Evolutionary conservation across 1,140 invertebrate genomes (phyloP), one percentile per base, ranked within the genome.

Genomic region (Phenacoccus solenopsis): DNA sequence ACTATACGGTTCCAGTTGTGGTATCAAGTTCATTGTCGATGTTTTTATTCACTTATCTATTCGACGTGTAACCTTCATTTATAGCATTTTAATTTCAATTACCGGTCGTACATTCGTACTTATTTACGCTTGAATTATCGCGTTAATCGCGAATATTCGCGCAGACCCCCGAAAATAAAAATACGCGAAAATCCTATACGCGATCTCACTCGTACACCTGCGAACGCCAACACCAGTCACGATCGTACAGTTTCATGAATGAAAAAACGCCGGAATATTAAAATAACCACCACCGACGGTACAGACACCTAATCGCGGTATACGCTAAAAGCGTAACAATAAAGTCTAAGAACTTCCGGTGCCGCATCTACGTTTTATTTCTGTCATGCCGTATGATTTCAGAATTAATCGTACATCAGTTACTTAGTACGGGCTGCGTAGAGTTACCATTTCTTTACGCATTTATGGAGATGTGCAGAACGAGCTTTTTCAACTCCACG

Each of bases 251-350:
- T 49, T 49, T 49, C 38, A 49, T 49, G 13, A 10, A 49, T 49
- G 38, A 5, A 49, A 49, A 10, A n/a, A 49, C 38, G 3, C 5
- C 38, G 38, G 38, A 49, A 49, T 49, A 49, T 49, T 32, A 49
- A 49, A 49, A 49, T 49, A 49, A 16, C 38, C 20, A 49, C n/a
- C n/a, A n/a, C 13, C 30, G 30, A 7, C 30, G 30, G 30, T 7
- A n/a, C n/a, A 32, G 20, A n/a, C 16, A 49, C 38, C 38, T 49
- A 49, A 16, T 16, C 38, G 30, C 30, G 38, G 38, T 49, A n/a
- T n/a, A n/a, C n/a, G 38, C 38, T 49, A 49, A 49, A 49, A 49
- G 38, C 38, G 38, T 49, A 49, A 49, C 38, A 49, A 49, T 49
- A 49, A 49, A 9, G 38, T n/a, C 38, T 49, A 49, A 49, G 38